These are phyloP conservation scores for Caenorhabditis angaria DNA, from an alignment of 2,888 invertebrate species.

Conservation along the genomic window DNA sequence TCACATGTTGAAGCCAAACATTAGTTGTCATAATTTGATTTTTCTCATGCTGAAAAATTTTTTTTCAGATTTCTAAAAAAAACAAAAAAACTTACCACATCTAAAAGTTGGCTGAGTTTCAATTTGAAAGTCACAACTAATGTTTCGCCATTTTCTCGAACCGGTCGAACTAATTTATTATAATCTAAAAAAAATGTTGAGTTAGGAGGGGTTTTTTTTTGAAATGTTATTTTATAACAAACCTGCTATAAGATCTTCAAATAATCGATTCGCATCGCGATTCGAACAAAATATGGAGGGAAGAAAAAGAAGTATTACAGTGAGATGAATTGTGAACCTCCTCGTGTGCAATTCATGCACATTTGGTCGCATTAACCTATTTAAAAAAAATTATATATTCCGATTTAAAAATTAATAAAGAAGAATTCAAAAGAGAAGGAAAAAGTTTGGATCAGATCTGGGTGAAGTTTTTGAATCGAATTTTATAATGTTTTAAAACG, in stretches of 20 bases:
- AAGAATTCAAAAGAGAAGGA: background rate
- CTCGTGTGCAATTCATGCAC: background rate
- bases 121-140: slow-evolving; percentile 75
- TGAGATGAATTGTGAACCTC: background rate
- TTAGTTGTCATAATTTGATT: slow-evolving; percentile 72
- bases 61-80: no score
- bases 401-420: slow-evolving; percentile 12
- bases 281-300: slow-evolving; percentile 13
- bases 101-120: slow-evolving; percentile 82
- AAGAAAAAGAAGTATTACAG: background rate
- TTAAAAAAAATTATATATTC: background rate
- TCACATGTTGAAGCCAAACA: slow-evolving; percentile 72
- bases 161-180: slow-evolving; percentile 72
- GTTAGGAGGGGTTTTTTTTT: background rate
- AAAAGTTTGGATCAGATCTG: no score
- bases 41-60: slow-evolving; percentile 78
- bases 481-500: no score
- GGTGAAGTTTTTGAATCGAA: no score
- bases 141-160: slow-evolving; percentile 76
- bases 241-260: slow-evolving; percentile 65
- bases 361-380: slow-evolving; percentile 48
- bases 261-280: slow-evolving; percentile 65
- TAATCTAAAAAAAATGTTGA: slow-evolving; percentile 54
- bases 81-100: slow-evolving; percentile 73
- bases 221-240: background rate